Evolutionary conservation across 1,140 invertebrate genomes (phyloP).

Genomic region (Condylostylus longicornis): DNA sequence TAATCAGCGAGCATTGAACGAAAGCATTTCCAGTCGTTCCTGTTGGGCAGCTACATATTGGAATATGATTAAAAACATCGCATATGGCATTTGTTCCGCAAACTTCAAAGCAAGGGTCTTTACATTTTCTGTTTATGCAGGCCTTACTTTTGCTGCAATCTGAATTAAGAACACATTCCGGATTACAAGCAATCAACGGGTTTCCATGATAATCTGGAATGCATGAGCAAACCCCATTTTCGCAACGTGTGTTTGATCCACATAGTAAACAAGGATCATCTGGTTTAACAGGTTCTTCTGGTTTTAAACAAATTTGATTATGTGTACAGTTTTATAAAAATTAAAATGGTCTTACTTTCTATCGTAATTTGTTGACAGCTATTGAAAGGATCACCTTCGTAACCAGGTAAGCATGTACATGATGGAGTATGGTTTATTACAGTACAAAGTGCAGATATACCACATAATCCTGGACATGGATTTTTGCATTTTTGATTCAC

Average conservation of each 20-base stretch:
- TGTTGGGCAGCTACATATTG: conserved; percentile 45
- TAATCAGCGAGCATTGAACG: conserved; percentile 28
- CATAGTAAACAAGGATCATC: conserved; percentile 41
- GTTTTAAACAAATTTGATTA: conserved; percentile 10
- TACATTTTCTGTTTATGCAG: conserved; percentile 42
- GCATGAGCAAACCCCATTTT: conserved; percentile 35
- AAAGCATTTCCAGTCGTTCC: conserved; percentile 61
- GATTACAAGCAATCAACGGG: conserved; percentile 40
- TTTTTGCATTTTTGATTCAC: conserved; percentile 50
- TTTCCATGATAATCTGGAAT: conserved; percentile 39
- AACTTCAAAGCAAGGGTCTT: conserved; percentile 41
- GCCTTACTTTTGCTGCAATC: conserved; percentile 40
- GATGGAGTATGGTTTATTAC: conserved; percentile 59
- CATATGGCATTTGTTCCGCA: conserved; percentile 47
- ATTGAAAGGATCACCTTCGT: conserved; percentile 56
- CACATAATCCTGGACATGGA: conserved; percentile 63
- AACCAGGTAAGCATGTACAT: conserved; percentile 49
- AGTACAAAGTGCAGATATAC: conserved; percentile 50
- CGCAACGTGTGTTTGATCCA: conserved; percentile 38
- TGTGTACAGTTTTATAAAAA: conserved; percentile 34
- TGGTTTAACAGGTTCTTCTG: conserved; percentile 34
- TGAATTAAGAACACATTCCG: conserved; percentile 43
- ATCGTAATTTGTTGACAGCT: conserved; percentile 34
- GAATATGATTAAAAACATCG: conserved; percentile 46
- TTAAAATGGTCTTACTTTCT: conserved; percentile 24